Percentiles rank a stretch among this genome's conserved stretches.
phyloP scores from a whole-genome alignment of 2,888 invertebrate genomes.

The Bombylius major region DNA sequence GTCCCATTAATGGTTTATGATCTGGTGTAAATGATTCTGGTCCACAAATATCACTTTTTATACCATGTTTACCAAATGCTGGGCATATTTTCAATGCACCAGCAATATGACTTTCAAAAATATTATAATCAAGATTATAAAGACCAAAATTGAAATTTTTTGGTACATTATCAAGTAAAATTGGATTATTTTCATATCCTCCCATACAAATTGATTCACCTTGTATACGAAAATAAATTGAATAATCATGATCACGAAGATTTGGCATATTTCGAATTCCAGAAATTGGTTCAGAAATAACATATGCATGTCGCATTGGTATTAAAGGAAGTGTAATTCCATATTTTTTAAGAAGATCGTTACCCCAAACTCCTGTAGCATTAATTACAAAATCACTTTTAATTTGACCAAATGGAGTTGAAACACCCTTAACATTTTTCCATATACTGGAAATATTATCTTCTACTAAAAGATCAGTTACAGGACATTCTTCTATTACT shows the following conservation, averaged over 20 bases:
- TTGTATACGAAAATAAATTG: slow-evolving; percentile 69
- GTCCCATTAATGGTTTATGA: slow-evolving; percentile 77
- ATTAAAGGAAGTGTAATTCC: slow-evolving; percentile 55
- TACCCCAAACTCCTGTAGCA: slow-evolving; percentile 63
- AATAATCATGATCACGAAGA: slow-evolving; percentile 73
- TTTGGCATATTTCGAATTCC: slow-evolving; percentile 67
- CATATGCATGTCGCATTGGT: slow-evolving; percentile 81
- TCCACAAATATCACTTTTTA: slow-evolving; percentile 79
- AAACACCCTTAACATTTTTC: slow-evolving; percentile 59
- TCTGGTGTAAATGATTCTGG: slow-evolving; percentile 89
- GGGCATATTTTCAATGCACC: slow-evolving; percentile 64
- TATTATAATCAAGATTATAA: slow-evolving; percentile 77
- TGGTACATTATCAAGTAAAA: slow-evolving; percentile 61
- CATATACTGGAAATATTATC: slow-evolving; percentile 35
- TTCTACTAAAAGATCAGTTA: slow-evolving; percentile 55
- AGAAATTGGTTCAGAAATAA: slow-evolving; percentile 66
- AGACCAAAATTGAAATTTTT: slow-evolving; percentile 70
- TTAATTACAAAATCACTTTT: slow-evolving; percentile 69
- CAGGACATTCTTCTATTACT: slow-evolving; percentile 63
- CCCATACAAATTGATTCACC: slow-evolving; percentile 74
- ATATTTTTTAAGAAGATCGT: slow-evolving; percentile 42
- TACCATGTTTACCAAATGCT: slow-evolving; percentile 56
- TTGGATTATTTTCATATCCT: slow-evolving; percentile 79
- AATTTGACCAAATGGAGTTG: slow-evolving; percentile 56
- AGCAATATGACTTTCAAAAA: slow-evolving; percentile 64